Percentiles rank a stretch among this genome's conserved stretches.
Evolutionary conservation across 2,113 vertebrate genomes (phyloP).

Genomic region (Amphiprion percula): DNA sequence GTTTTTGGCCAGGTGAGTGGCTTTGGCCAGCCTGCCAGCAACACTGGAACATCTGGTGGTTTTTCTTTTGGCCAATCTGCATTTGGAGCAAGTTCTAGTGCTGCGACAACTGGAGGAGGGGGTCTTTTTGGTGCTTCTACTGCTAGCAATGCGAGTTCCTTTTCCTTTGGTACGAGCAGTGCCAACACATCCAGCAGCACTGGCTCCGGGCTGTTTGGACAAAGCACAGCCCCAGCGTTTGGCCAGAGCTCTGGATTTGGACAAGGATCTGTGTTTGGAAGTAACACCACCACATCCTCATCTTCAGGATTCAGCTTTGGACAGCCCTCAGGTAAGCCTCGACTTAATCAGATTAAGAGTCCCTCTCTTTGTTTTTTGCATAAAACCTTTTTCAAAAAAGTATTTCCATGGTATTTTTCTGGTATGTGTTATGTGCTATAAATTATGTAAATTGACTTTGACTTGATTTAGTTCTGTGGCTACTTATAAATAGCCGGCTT

Average conservation of each 20-base stretch:
- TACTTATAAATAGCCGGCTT: no score
- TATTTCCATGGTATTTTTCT: neutral
- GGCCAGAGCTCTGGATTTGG: slow-evolving; percentile 90
- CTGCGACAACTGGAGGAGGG: slow-evolving; percentile 67
- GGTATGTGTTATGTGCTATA: no score
- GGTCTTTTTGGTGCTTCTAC: slow-evolving; percentile 86
- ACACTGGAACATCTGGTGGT: slow-evolving; percentile 70
- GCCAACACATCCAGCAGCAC: slow-evolving; percentile 82
- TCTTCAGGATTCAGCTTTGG: slow-evolving; percentile 92
- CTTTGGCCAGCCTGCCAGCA: slow-evolving; percentile 87
- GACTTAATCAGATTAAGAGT: neutral
- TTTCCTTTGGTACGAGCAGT: slow-evolving; percentile 88
- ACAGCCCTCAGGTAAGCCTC: slow-evolving; percentile 89
- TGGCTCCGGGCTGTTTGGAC: slow-evolving; percentile 86
- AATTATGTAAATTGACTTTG: no score
- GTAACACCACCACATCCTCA: slow-evolving; percentile 86
- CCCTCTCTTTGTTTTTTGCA: neutral
- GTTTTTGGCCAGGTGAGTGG: slow-evolving; percentile 87
- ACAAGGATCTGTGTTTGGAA: slow-evolving; percentile 88
- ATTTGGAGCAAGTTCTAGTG: slow-evolving; percentile 75
- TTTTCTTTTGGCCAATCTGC: slow-evolving; percentile 89
- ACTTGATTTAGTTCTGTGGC: no score
- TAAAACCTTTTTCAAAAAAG: neutral
- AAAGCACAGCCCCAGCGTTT: slow-evolving; percentile 85
- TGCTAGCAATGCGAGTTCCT: slow-evolving; percentile 84